Percentiles rank a stretch among this genome's conserved stretches.
Conservation (phyloP, 2,888 invertebrate genomes). For the Crocallis elinguaria region DNA sequence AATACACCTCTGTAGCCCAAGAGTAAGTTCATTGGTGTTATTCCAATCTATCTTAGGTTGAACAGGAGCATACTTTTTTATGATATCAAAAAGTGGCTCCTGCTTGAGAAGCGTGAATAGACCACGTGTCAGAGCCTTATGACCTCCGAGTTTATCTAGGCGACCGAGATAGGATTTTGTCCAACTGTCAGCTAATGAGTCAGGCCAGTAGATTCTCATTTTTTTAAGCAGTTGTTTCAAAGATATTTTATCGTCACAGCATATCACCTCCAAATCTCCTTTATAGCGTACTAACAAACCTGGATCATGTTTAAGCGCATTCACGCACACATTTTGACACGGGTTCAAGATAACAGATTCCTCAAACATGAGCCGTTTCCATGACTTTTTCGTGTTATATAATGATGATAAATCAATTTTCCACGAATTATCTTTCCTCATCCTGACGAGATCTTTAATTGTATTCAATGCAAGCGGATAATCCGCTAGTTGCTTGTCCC, state of each 20-base stretch:
- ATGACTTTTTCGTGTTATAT: conserved; percentile 64
- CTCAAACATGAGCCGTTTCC: conserved; percentile 63
- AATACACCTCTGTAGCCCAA: conserved; percentile 59
- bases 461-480: conserved; percentile 53
- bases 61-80: conserved; percentile 59
- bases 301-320: conserved; percentile 68
- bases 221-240: conserved; percentile 52
- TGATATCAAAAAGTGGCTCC: conserved; percentile 46
- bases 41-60: conserved; percentile 61
- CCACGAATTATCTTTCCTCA: conserved; percentile 53
- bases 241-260: conserved; percentile 45
- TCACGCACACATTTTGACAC: conserved; percentile 57
- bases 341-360: conserved; percentile 59
- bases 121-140: conserved; percentile 55
- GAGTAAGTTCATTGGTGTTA: conserved; percentile 51
- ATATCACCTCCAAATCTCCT: conserved; percentile 46
- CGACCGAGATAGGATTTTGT: conserved; percentile 43
- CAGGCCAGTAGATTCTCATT: conserved; percentile 64
- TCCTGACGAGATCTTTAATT: conserved; percentile 52
- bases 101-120: conserved; percentile 55
- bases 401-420: conserved; percentile 46
- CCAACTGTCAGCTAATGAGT: conserved; percentile 55
- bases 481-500: conserved; percentile 56
- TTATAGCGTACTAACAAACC: conserved; percentile 49
- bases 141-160: conserved; percentile 45